These are phyloP conservation scores for Leucosticte australis DNA, from an alignment of 2,113 vertebrate species.

Conservation along the genomic window DNA sequence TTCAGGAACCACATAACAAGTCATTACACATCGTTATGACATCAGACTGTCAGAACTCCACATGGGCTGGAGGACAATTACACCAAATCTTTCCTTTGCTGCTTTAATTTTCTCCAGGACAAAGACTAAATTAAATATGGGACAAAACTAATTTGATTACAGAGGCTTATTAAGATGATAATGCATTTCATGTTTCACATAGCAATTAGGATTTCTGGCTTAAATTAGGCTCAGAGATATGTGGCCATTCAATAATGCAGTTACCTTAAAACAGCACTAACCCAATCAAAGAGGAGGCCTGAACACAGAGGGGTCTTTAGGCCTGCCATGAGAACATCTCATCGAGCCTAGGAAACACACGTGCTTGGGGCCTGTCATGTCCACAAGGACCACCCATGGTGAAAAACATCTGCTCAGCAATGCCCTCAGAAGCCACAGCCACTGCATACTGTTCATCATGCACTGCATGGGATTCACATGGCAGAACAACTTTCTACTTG, in stretches of 20 bases:
- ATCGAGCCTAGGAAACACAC: background rate
- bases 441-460: conserved; percentile 43
- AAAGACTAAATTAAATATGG: conserved; percentile 55
- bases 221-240: conserved; percentile 18
- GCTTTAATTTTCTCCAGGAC: conserved; percentile 53
- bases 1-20: conserved; percentile 19
- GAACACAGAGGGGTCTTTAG: background rate
- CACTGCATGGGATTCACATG: background rate
- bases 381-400: conserved; percentile 51
- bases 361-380: background rate
- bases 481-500: conserved; percentile 29
- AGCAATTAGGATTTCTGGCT: conserved; percentile 51
- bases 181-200: conserved; percentile 48
- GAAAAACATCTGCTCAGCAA: conserved; percentile 63
- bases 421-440: conserved; percentile 62
- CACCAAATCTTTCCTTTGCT: conserved; percentile 22
- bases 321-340: background rate
- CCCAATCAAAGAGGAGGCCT: background rate
- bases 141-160: conserved; percentile 46
- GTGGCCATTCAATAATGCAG: conserved; percentile 2
- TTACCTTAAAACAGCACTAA: conserved; percentile 30
- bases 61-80: conserved; percentile 34
- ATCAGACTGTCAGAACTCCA: conserved; percentile 54
- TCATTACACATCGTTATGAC: conserved; percentile 30
- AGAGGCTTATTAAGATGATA: conserved; percentile 19